Percentiles rank a stretch among this genome's conserved stretches.
phyloP scores from a whole-genome alignment of 2,797 vertebrate genomes.

The Enteromius mattozi region DNA sequence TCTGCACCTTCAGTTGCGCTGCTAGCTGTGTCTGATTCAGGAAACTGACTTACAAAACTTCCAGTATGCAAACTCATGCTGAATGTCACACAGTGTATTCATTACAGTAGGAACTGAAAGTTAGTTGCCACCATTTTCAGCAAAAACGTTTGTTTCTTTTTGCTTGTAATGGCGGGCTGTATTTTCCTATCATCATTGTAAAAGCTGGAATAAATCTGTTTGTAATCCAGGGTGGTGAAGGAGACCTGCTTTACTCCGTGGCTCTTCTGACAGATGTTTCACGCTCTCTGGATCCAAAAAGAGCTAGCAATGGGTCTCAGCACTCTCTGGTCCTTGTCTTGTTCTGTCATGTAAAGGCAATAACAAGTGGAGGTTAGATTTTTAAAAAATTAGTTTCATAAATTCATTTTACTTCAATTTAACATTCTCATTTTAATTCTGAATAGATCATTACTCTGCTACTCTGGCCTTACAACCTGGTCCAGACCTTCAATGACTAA shows the following conservation, averaged over 20 bases:
- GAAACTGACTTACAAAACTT: constrained; percentile 50
- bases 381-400: neutral
- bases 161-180: neutral
- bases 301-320: constrained; percentile 2
- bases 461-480: neutral
- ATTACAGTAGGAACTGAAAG: constrained; percentile 41
- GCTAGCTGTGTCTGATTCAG: constrained; percentile 37
- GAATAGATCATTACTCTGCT: neutral
- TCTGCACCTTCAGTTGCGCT: constrained; percentile 20
- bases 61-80: constrained; percentile 71
- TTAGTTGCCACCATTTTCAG: constrained; percentile 19
- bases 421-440: neutral
- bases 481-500: constrained; percentile 13
- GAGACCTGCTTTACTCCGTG: neutral
- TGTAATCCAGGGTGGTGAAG: constrained; percentile 5
- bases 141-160: neutral
- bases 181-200: constrained; percentile 7
- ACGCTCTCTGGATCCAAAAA: constrained; percentile 32
- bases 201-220: constrained; percentile 7
- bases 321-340: constrained; percentile 19
- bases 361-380: neutral
- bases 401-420: neutral
- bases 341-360: constrained; percentile 45
- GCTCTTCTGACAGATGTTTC: constrained; percentile 15
- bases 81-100: constrained; percentile 21